Base-by-base conservation (phyloP, 2,797 vertebrate species). In the Eleutherodactylus coqui region DNA sequence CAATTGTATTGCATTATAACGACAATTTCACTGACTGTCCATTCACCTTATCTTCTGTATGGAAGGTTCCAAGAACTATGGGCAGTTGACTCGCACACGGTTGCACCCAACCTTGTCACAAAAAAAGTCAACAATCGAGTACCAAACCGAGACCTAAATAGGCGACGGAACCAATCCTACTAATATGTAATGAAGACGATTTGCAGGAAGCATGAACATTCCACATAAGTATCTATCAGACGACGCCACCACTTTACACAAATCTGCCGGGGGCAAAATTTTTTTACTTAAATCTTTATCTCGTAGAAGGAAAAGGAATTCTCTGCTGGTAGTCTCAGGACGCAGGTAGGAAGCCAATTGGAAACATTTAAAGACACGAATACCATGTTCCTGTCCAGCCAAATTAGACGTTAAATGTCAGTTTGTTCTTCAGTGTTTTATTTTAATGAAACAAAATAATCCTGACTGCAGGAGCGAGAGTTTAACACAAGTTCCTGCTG, bases 361-460 rank as follows among this genome's bases (percentile, higher is more conserved):
- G 73, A 89, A 91, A 89, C 75, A 88, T 64, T 88, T 88, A 89
- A n/a, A 88, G 87, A 88, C 41, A 87, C 69, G 88, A 87, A 88
- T 75, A 82, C 85, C 79, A 19, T 49, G 53, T 83, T 79, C 58
- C 32, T 49, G 51, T 73, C 49, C 64, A n/a, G 53, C 49, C 21
- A 47, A 67, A 83, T 76, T 53, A 78, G 67, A 87, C 62, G 51
- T 79, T 87, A 78, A 62, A 72, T 69, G 32, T 49, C 45, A 83
- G 62, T 83, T 86, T 45, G 78, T 83, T 86, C 62, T 36, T 34
- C 75, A 88, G 84, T 88, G 21, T 5, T 0, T 14, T 75, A 83
- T 89, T 92, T 92, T 89, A 92, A 91, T 91, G 91, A 89, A 80
- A 90, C 90, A 87, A 89, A 88, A 91, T 91, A 91, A 93, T 92